Conservation (phyloP, 2,888 invertebrate species). For the Cheiracanthium punctorium region DNA sequence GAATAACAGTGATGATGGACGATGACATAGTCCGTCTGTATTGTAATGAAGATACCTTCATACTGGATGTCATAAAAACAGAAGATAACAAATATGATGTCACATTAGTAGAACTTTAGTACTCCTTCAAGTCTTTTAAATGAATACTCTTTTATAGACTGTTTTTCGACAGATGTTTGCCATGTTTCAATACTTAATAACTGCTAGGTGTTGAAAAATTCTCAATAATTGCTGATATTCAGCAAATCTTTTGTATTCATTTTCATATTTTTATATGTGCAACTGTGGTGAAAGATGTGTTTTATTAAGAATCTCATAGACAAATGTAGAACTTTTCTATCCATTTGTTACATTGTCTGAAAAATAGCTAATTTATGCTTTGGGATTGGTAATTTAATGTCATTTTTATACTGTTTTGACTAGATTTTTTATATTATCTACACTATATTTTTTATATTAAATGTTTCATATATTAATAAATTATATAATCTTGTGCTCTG, state of each 20-base stretch:
- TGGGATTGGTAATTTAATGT: constrained; percentile 27
- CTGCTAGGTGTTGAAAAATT: neutral
- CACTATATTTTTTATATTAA: neutral
- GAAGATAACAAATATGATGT: constrained; percentile 79
- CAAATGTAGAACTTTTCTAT: neutral
- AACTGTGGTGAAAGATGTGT: constrained; percentile 1
- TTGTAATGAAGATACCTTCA: constrained; percentile 93
- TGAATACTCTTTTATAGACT: neutral
- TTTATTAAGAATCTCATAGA: neutral
- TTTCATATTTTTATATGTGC: constrained; percentile 1
- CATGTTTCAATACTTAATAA: constrained; percentile 19
- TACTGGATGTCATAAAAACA: constrained; percentile 89
- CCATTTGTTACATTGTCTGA: neutral
- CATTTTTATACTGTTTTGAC: constrained; percentile 17
- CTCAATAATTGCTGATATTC: constrained; percentile 21
- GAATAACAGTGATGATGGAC: constrained; percentile 99
- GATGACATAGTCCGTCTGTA: constrained; percentile 99
- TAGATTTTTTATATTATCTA: constrained; percentile 11
- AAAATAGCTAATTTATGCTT: constrained; percentile 36
- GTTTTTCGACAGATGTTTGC: constrained; percentile 8
- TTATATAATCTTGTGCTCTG: too few species aligned
- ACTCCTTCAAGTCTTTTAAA: too few species aligned
- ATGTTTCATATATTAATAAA: too few species aligned
- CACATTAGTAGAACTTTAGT: constrained; percentile 77
- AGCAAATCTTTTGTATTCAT: constrained; percentile 1